phyloP scores from a whole-genome alignment of 1,140 invertebrate species.

The Diploscapter pachys region DNA sequence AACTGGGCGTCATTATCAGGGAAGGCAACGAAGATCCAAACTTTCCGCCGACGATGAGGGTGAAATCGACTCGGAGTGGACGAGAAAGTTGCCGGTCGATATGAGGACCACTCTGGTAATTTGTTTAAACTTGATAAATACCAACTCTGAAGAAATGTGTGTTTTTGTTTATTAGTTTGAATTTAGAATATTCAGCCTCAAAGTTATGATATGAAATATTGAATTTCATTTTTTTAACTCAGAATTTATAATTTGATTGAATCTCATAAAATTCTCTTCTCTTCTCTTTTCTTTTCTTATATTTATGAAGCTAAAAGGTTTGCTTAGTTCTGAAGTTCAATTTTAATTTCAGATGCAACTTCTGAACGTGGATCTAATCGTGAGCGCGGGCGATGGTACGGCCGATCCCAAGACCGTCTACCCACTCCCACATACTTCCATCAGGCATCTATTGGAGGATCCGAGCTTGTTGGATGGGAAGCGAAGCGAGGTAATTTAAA shows the following conservation, averaged over 20 bases:
- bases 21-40: conserved; percentile 37
- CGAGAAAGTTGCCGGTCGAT: conserved; percentile 54
- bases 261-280: no score
- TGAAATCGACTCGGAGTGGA: conserved; percentile 48
- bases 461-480: conserved; percentile 55
- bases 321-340: no score
- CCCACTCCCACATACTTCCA: conserved; percentile 44
- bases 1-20: conserved; percentile 54
- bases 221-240: no score
- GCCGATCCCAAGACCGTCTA: conserved; percentile 44
- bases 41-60: conserved; percentile 42
- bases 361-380: conserved; percentile 55
- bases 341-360: conserved; percentile 42
- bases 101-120: conserved; percentile 50
- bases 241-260: no score
- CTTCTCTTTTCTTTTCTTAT: no score
- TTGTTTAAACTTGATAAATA: no score
- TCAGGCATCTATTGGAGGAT: conserved; percentile 51
- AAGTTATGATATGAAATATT: no score
- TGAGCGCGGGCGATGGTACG: conserved; percentile 41
- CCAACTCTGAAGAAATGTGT: no score
- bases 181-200: no score
- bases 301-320: no score
- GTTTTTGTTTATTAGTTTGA: no score
- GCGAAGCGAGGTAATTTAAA: conserved; percentile 44